Conservation (phyloP, 1,140 invertebrate species). For the Ladona fulva region DNA sequence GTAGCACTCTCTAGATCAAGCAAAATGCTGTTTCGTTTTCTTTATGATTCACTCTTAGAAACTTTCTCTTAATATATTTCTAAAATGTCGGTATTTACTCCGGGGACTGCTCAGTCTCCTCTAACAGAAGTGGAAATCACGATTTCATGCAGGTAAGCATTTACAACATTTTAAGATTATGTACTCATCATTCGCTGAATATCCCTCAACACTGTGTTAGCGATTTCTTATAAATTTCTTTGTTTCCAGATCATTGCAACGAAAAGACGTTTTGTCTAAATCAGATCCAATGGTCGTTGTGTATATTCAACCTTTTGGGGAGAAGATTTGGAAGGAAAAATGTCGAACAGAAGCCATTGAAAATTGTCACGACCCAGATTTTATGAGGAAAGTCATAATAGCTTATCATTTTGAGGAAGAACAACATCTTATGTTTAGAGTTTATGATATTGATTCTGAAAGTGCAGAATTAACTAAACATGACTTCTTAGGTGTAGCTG, state of each 20-base stretch:
- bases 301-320: constrained; percentile 36
- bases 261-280: constrained; percentile 50
- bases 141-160: constrained; percentile 30
- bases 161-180: neutral
- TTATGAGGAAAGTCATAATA: constrained; percentile 41
- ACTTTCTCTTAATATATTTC: neutral
- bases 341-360: constrained; percentile 47
- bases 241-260: constrained; percentile 41
- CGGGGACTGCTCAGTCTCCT: constrained; percentile 29
- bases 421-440: constrained; percentile 39
- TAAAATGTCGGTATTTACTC: constrained; percentile 27
- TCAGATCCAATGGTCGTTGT: constrained; percentile 53
- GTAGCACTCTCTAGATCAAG: neutral
- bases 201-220: neutral
- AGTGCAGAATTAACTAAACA: constrained; percentile 38
- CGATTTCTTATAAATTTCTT: constrained; percentile 3
- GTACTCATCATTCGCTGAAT: neutral
- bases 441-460: constrained; percentile 45
- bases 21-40: neutral
- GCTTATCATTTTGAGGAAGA: constrained; percentile 39
- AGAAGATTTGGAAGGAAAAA: constrained; percentile 41
- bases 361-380: constrained; percentile 48
- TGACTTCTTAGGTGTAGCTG: constrained; percentile 45
- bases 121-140: constrained; percentile 30
- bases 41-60: neutral